Conservation (phyloP, 2,888 invertebrate species). For the Erebia aethiops region DNA sequence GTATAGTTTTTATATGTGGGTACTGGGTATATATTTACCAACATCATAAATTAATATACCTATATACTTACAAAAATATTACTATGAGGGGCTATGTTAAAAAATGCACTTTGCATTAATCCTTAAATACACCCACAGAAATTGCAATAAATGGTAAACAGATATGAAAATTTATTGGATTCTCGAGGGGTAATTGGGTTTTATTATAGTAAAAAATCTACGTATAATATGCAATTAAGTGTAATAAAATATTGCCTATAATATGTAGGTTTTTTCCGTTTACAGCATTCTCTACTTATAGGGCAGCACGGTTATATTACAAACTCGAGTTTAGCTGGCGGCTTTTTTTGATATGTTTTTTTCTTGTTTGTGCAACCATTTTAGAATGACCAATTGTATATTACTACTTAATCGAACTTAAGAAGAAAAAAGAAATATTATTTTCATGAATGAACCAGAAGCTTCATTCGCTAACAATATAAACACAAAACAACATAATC, state of each 20-base stretch:
- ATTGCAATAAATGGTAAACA: slow-evolving; percentile 37
- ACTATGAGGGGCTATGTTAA: not conserved
- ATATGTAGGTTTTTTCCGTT: slow-evolving; percentile 38
- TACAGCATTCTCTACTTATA: slow-evolving; percentile 40
- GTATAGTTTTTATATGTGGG: too few species aligned
- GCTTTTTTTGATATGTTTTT: not conserved
- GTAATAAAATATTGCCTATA: slow-evolving; percentile 40
- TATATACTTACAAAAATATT: too few species aligned
- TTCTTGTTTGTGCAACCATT: not conserved
- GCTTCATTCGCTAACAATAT: too few species aligned
- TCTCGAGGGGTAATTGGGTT: slow-evolving; percentile 39
- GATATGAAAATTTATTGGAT: slow-evolving; percentile 38
- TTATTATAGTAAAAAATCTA: slow-evolving; percentile 38
- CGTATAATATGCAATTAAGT: slow-evolving; percentile 39
- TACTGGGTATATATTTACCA: too few species aligned
- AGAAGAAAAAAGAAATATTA: too few species aligned
- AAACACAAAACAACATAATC: too few species aligned
- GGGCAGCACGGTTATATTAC: slow-evolving; percentile 26
- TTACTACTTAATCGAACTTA: not conserved
- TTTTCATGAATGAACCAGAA: too few species aligned
- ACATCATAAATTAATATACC: too few species aligned
- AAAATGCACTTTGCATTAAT: slow-evolving; percentile 12
- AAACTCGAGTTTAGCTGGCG: slow-evolving; percentile 1
- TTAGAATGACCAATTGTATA: not conserved
- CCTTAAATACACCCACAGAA: slow-evolving; percentile 28